These are phyloP conservation scores for Drosophila formosana DNA, from an alignment of 2,888 invertebrate genomes.

Conservation along the genomic window DNA sequence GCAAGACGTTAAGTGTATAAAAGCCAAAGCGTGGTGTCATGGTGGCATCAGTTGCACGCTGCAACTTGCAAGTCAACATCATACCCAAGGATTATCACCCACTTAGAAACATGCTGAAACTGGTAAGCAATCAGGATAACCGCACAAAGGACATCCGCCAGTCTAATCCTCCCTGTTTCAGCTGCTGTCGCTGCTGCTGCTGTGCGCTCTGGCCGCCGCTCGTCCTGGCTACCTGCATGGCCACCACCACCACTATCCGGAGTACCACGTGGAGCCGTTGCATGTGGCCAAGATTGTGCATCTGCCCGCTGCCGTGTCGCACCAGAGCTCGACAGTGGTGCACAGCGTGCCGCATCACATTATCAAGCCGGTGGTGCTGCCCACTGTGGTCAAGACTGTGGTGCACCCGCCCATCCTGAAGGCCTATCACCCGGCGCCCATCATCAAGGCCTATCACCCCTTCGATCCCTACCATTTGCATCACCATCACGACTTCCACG, in stretches of 20 bases:
- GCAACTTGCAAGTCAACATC: slow-evolving; percentile 37
- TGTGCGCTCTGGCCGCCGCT: slow-evolving; percentile 67
- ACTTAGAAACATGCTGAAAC: slow-evolving; percentile 64
- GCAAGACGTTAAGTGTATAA: slow-evolving; percentile 77
- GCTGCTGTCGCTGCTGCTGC: slow-evolving; percentile 62
- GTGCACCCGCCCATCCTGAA: slow-evolving; percentile 81
- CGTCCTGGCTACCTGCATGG: slow-evolving; percentile 84
- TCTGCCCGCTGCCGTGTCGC: slow-evolving; percentile 83
- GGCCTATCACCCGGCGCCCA: slow-evolving; percentile 82
- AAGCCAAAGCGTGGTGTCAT: slow-evolving; percentile 69
- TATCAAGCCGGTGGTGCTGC: slow-evolving; percentile 83
- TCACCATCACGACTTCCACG: slow-evolving; percentile 73
- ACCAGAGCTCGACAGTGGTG: slow-evolving; percentile 83
- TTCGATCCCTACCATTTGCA: slow-evolving; percentile 76
- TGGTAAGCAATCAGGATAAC: slow-evolving; percentile 53
- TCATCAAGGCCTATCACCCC: slow-evolving; percentile 81
- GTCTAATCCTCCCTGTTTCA: slow-evolving; percentile 15
- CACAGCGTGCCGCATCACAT: slow-evolving; percentile 82
- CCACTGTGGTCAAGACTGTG: slow-evolving; percentile 80
- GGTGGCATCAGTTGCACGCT: slow-evolving; percentile 81
- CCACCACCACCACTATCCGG: slow-evolving; percentile 77
- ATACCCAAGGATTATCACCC: slow-evolving; percentile 39
- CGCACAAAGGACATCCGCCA: not conserved
- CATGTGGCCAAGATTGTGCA: slow-evolving; percentile 82
- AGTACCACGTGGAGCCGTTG: slow-evolving; percentile 75